These are phyloP conservation scores for Dolichopus griseipennis DNA, from an alignment of 2,888 invertebrate genomes.

Conservation along the genomic window DNA sequence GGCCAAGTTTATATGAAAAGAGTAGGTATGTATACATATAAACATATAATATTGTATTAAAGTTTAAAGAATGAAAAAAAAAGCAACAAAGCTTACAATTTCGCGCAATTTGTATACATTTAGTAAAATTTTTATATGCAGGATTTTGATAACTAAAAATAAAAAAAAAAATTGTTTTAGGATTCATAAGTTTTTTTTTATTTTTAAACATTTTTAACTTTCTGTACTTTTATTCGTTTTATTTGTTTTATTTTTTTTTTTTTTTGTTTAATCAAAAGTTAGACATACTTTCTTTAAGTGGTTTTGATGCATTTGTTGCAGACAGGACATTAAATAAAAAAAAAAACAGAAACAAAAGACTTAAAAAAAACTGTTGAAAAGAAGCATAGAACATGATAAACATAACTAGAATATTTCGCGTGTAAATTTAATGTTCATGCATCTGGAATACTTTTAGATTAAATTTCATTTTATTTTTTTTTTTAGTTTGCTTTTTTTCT, in stretches of 20 bases:
- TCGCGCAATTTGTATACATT: slow-evolving; percentile 4
- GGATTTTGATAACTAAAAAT: background rate
- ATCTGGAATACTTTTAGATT: background rate
- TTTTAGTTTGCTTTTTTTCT: background rate
- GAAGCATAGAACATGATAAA: too few species aligned
- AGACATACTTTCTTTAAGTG: background rate
- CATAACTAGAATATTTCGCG: background rate
- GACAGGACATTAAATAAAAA: background rate
- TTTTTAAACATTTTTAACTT: background rate
- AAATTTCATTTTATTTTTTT: background rate
- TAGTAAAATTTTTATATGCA: background rate
- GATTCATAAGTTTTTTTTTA: background rate
- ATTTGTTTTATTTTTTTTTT: background rate
- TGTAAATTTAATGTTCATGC: background rate
- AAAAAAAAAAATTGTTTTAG: background rate
- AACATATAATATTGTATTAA: too few species aligned
- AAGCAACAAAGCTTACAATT: background rate
- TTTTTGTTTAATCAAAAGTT: background rate
- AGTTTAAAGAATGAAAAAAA: background rate
- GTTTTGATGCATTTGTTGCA: background rate
- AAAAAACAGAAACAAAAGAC: background rate
- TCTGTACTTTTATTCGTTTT: background rate
- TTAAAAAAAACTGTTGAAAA: too few species aligned
- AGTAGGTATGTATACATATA: too few species aligned
- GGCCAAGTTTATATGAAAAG: too few species aligned